Evolutionary conservation across 2,888 invertebrate species (phyloP).

Genomic region (Macrophya annulata): DNA sequence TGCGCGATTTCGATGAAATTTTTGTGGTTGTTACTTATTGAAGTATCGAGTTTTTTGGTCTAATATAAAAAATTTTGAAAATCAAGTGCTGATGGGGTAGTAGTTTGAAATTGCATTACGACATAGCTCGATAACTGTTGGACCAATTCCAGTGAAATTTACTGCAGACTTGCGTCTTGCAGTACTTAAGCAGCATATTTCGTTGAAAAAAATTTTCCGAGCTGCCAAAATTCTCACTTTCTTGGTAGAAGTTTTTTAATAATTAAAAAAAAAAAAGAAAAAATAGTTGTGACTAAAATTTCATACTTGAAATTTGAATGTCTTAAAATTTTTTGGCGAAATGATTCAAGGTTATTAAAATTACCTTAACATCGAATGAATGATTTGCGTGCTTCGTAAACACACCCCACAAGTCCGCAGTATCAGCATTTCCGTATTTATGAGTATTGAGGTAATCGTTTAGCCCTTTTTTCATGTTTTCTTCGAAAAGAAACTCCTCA

Average conservation of each 20-base stretch:
- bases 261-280: too few species aligned
- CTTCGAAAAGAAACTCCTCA: conserved; percentile 85
- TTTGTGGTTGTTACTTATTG: not conserved
- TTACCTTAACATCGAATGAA: conserved; percentile 84
- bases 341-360: conserved; percentile 24
- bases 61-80: not conserved
- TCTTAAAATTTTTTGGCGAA: not conserved
- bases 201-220: too few species aligned
- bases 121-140: not conserved
- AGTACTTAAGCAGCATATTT: too few species aligned
- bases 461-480: conserved; percentile 84
- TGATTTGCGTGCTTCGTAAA: conserved; percentile 85
- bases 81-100: not conserved
- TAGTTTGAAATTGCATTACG: not conserved
- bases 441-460: conserved; percentile 86
- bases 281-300: too few species aligned
- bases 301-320: too few species aligned
- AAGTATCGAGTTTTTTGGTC: not conserved
- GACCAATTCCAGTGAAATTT: not conserved
- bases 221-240: too few species aligned
- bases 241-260: not conserved
- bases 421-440: conserved; percentile 88
- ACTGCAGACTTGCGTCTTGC: too few species aligned
- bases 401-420: conserved; percentile 91
- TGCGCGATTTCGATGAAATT: not conserved